Conservation (phyloP, 2,797 vertebrate species). For the Molossus alvarezi region DNA sequence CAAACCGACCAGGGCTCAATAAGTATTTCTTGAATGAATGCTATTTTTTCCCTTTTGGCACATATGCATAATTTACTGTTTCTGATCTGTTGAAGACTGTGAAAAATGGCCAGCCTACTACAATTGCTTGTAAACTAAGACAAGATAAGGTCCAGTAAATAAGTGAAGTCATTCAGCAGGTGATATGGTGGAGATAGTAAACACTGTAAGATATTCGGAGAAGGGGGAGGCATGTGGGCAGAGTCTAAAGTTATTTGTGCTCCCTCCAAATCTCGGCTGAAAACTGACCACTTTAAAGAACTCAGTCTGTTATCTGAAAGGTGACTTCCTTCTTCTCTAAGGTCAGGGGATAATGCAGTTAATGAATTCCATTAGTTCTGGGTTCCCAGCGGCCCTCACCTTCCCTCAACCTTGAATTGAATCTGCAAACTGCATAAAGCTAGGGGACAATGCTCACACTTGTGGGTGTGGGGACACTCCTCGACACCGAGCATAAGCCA, state of each 20-base stretch:
- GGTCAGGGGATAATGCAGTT: not conserved
- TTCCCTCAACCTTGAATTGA: not conserved
- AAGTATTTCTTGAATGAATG: not conserved
- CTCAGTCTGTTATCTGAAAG: not conserved
- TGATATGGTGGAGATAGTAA: not conserved
- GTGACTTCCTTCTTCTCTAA: not conserved
- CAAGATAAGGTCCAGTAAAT: not conserved
- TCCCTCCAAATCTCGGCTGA: not conserved
- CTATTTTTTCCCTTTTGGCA: not conserved
- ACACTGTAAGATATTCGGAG: not conserved
- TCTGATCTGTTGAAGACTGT: not conserved
- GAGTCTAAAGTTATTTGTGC: not conserved
- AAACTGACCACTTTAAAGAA: not conserved
- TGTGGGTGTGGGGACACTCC: fast-evolving
- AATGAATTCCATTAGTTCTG: not conserved
- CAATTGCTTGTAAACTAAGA: not conserved
- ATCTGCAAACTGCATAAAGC: not conserved
- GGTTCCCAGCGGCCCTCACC: not conserved
- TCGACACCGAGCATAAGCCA: not conserved
- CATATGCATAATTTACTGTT: not conserved
- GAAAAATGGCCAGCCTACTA: not conserved
- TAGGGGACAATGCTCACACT: fast-evolving
- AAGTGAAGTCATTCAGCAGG: not conserved
- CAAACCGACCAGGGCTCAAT: not conserved
- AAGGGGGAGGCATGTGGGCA: not conserved